Evolutionary conservation across 2,888 invertebrate genomes (phyloP).

Genomic region (Agrochola litura): DNA sequence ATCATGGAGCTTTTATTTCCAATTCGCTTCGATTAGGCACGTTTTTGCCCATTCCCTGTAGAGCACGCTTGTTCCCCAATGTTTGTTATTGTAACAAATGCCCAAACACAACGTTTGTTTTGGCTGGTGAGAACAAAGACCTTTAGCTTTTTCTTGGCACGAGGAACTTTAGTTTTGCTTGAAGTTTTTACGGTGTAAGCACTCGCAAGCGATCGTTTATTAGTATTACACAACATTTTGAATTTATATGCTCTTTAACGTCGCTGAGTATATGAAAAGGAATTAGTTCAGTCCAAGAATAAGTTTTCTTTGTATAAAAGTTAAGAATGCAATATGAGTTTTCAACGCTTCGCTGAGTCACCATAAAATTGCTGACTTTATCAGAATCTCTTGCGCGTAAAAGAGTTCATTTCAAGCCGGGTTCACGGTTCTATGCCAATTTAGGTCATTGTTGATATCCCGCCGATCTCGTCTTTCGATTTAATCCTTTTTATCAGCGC

Average conservation of each 20-base stretch:
- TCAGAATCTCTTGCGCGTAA: conserved; percentile 50
- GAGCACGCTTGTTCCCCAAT: conserved; percentile 74
- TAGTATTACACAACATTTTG: conserved; percentile 75
- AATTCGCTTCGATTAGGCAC: conserved; percentile 83
- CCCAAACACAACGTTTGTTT: conserved; percentile 87
- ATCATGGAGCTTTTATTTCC: conserved; percentile 78
- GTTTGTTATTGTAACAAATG: conserved; percentile 87
- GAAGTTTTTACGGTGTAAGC: conserved; percentile 82
- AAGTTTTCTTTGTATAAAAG: conserved; percentile 56
- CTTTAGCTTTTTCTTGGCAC: conserved; percentile 79
- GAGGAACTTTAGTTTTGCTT: conserved; percentile 78
- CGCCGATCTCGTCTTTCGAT: conserved; percentile 41
- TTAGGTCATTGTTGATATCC: conserved; percentile 50
- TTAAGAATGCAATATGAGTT: conserved; percentile 52
- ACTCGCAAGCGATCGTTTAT: conserved; percentile 73
- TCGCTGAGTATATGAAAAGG: conserved; percentile 65
- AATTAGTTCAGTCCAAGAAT: conserved; percentile 67
- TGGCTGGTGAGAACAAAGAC: conserved; percentile 88
- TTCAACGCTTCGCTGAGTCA: conserved; percentile 41
- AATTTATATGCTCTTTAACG: conserved; percentile 72
- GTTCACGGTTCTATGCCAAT: conserved; percentile 50
- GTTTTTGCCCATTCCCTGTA: conserved; percentile 76
- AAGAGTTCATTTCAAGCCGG: conserved; percentile 59
- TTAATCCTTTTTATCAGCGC: conserved; percentile 56
- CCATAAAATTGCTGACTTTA: conserved; percentile 61